Percentiles rank a stretch among this genome's conserved stretches.
Evolutionary conservation across 2,797 vertebrate genomes (phyloP).

Genomic region (Melanotaenia nigrans): DNA sequence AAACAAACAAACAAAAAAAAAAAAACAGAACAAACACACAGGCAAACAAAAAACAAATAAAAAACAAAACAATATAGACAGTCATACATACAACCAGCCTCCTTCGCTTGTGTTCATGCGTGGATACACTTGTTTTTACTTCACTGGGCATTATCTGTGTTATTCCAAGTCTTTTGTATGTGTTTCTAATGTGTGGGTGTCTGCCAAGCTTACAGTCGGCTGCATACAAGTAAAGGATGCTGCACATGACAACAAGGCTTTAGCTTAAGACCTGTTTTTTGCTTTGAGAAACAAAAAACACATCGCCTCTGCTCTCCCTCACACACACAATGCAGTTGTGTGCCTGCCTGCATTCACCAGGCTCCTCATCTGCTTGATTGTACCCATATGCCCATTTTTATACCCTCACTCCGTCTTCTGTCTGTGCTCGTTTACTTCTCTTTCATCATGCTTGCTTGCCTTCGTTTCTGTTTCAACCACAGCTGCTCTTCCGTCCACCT

Average conservation of each 20-base stretch:
- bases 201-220: conserved; percentile 29
- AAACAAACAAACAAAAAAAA: too few species aligned
- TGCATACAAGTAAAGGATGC: conserved; percentile 35
- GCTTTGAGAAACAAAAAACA: conserved; percentile 26
- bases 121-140: conserved; percentile 42
- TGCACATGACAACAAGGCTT: conserved; percentile 25
- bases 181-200: conserved; percentile 28
- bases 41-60: too few species aligned
- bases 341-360: conserved; percentile 21
- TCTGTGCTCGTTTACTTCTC: not conserved
- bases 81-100: not conserved
- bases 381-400: conserved; percentile 7
- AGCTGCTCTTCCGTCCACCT: conserved; percentile 17
- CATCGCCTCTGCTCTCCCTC: not conserved
- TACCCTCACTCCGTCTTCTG: not conserved
- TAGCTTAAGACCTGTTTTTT: conserved; percentile 43
- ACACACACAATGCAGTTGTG: conserved; percentile 39
- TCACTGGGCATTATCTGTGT: conserved; percentile 29
- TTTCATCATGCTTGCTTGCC: not conserved
- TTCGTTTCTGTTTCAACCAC: conserved; percentile 14
- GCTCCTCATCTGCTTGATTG: conserved; percentile 14
- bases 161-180: conserved; percentile 8
- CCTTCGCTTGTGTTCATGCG: conserved; percentile 29
- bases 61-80: conserved; percentile 1
- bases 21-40: too few species aligned